A percentile compares a stretch with the other conserved stretches of the same genome.
Conservation (phyloP, 2,113 vertebrate species). For the Xiphophorus hellerii region DNA sequence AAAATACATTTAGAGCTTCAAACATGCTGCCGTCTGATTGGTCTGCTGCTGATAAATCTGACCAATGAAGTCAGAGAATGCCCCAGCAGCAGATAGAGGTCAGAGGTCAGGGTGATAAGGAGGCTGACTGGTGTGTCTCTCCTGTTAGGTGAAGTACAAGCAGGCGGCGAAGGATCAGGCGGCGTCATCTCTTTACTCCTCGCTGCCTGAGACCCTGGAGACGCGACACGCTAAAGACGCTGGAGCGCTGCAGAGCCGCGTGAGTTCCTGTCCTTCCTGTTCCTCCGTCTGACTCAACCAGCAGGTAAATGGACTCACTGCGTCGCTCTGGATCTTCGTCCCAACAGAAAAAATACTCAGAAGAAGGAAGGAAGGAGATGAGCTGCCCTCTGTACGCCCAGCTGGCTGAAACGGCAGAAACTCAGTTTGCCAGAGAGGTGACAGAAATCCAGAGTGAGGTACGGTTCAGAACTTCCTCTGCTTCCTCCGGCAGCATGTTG, state of each 20-base stretch:
- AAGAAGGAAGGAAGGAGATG: conserved; percentile 79
- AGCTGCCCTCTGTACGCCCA: conserved; percentile 82
- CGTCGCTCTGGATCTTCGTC: not conserved
- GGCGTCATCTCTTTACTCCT: conserved; percentile 83
- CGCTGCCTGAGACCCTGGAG: conserved; percentile 89
- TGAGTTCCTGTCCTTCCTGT: conserved; percentile 50
- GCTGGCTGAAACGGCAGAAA: conserved; percentile 88
- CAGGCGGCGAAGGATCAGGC: conserved; percentile 81
- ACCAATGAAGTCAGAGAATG: conserved; percentile 20
- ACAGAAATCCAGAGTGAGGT: conserved; percentile 61
- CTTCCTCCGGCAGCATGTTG: not conserved
- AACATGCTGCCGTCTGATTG: conserved; percentile 6
- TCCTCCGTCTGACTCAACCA: not conserved
- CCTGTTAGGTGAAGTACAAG: conserved; percentile 87
- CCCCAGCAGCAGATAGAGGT: not conserved
- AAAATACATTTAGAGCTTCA: not conserved
- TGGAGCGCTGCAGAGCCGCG: conserved; percentile 87
- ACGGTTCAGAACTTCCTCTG: not conserved
- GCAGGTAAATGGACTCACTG: too few relatives aligned
- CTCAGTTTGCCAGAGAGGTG: conserved; percentile 83
- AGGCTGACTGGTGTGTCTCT: not conserved
- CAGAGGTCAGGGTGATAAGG: not conserved
- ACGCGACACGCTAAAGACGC: conserved; percentile 85
- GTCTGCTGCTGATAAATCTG: conserved; percentile 6
- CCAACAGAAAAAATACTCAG: conserved; percentile 80